phyloP scores from a whole-genome alignment of 2,113 vertebrate species.

The Thomomys bottae region DNA sequence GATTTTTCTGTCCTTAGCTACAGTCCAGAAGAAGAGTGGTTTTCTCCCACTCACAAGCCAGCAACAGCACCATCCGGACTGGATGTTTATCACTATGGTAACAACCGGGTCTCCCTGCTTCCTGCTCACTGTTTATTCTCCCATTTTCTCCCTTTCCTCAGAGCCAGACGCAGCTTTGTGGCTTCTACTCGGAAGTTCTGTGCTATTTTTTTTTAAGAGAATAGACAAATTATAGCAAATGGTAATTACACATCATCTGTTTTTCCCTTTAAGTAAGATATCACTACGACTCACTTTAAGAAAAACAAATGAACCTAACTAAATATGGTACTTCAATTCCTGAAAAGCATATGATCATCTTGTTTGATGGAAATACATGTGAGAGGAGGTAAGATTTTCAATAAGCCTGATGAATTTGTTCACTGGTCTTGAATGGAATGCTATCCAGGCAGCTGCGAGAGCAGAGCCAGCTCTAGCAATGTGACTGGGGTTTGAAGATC shows the following conservation, averaged over 20 bases:
- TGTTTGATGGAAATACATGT: background rate
- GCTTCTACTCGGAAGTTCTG: constrained; percentile 63
- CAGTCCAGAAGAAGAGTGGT: constrained; percentile 36
- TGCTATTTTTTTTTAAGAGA: constrained; percentile 50
- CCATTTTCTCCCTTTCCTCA: constrained; percentile 58
- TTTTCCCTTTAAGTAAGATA: constrained; percentile 38
- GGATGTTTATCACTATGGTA: constrained; percentile 76
- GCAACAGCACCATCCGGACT: constrained; percentile 22
- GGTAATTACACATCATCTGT: constrained; percentile 50
- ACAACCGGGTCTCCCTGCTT: constrained; percentile 57
- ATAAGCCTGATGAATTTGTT: background rate
- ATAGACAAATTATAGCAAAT: constrained; percentile 74
- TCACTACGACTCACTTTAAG: background rate
- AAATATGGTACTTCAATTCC: constrained; percentile 33
- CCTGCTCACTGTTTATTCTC: constrained; percentile 52
- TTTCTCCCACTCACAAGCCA: constrained; percentile 48
- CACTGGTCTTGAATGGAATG: background rate
- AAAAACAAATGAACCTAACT: background rate
- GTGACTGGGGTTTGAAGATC: rapidly evolving
- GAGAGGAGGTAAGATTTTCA: background rate
- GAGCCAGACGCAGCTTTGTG: constrained; percentile 57
- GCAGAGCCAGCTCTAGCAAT: background rate
- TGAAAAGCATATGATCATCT: background rate
- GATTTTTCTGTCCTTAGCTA: constrained; percentile 39
- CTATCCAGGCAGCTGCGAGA: background rate